A percentile compares a stretch with the other conserved stretches of the same genome.
phyloP scores from a whole-genome alignment of 2,113 vertebrate genomes.

The Noctilio leporinus region DNA sequence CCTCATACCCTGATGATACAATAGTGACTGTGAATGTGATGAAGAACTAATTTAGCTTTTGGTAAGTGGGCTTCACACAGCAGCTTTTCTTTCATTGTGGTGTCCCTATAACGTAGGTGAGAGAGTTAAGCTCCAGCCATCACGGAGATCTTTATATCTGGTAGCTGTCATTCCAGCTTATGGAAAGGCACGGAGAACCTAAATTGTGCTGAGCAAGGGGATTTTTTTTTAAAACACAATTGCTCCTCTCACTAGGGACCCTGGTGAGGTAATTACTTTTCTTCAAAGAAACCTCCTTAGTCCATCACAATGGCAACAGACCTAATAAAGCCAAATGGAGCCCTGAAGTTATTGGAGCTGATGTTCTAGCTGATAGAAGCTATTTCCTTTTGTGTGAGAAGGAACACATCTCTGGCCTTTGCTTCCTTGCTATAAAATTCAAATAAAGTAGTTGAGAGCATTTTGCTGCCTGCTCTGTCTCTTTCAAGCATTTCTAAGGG shows the following conservation, averaged over 20 bases:
- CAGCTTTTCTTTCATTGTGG: background rate
- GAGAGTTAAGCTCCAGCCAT: conserved; percentile 21
- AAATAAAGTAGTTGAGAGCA: conserved; percentile 28
- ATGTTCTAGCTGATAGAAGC: conserved; percentile 61
- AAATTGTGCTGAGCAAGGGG: conserved; percentile 67
- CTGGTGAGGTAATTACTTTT: conserved; percentile 69
- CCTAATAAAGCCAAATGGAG: conserved; percentile 67
- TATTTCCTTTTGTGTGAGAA: conserved; percentile 48
- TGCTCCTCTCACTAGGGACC: conserved; percentile 52
- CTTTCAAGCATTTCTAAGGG: background rate
- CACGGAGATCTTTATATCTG: conserved; percentile 39
- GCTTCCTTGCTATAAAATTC: conserved; percentile 56
- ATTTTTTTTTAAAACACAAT: conserved; percentile 61
- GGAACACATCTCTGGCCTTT: conserved; percentile 26
- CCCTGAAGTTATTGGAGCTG: conserved; percentile 48
- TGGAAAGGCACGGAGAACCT: conserved; percentile 29
- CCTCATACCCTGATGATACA: background rate
- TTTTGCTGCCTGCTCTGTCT: background rate
- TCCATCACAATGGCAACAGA: conserved; percentile 64
- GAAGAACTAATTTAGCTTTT: background rate
- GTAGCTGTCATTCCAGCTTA: conserved; percentile 50
- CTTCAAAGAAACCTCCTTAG: conserved; percentile 65
- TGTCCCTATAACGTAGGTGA: background rate
- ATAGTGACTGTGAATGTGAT: background rate
- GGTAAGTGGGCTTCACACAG: background rate